Conservation (phyloP, 2,113 vertebrate genomes). For the Brevimyrus niger region DNA sequence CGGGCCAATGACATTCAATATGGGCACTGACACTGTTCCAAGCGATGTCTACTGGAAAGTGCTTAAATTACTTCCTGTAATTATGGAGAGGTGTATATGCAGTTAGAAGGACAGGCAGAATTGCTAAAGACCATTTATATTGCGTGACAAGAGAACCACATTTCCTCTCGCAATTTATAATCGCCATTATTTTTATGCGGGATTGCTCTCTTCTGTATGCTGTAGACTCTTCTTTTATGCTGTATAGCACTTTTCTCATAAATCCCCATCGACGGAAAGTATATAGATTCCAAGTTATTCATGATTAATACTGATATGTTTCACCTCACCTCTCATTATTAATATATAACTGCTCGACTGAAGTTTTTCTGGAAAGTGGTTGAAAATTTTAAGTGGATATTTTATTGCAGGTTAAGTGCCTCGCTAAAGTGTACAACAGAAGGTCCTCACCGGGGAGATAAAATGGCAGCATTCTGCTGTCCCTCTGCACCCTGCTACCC, state of each 20-base stretch:
- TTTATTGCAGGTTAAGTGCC: not conserved
- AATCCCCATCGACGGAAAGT: not conserved
- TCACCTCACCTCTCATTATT: not conserved
- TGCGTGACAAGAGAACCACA: slow-evolving; percentile 10
- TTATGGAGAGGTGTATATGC: slow-evolving; percentile 24
- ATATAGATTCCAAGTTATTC: not conserved
- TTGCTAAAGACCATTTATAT: slow-evolving; percentile 37
- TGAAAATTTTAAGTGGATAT: not conserved
- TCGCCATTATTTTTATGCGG: not conserved
- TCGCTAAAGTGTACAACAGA: not conserved
- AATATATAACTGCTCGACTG: not conserved
- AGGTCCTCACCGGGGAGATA: not conserved
- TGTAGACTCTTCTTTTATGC: not conserved
- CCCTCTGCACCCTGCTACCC: not conserved
- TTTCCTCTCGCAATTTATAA: not conserved
- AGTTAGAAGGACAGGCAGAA: slow-evolving; percentile 32
- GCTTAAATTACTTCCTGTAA: slow-evolving; percentile 32
- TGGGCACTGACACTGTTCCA: slow-evolving; percentile 42
- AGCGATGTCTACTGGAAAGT: slow-evolving; percentile 34
- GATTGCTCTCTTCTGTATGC: not conserved
- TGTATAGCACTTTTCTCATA: not conserved
- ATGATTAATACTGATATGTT: not conserved
- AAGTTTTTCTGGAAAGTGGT: not conserved
- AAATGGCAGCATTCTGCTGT: not conserved
- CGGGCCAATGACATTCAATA: slow-evolving; percentile 54